phyloP scores from a whole-genome alignment of 2,113 vertebrate genomes.

The Cyphomyrus plagiostoma region DNA sequence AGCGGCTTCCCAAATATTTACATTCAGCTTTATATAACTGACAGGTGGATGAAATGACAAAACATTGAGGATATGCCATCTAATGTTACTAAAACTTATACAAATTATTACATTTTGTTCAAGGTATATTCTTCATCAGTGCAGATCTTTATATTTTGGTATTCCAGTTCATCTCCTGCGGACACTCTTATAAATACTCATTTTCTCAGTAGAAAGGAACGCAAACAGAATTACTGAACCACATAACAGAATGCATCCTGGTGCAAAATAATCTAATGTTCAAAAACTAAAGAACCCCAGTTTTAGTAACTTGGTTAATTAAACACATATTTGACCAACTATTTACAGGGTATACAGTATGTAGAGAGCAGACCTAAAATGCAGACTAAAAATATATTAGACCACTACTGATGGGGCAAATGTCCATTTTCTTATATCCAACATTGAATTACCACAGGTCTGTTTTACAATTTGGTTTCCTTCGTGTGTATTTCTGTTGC shows the following conservation, averaged over 20 bases:
- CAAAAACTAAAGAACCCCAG: not conserved
- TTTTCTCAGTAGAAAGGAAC: not conserved
- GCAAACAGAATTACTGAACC: not conserved
- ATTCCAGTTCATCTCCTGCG: not conserved
- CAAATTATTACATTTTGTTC: not conserved
- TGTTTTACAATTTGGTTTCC: not conserved
- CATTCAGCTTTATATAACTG: not conserved
- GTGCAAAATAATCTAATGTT: not conserved
- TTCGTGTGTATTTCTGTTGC: not conserved
- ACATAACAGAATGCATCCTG: not conserved
- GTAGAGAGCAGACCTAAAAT: not conserved
- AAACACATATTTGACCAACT: not conserved
- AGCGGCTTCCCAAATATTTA: not conserved
- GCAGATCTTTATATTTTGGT: not conserved
- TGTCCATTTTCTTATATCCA: not conserved
- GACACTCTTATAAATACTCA: not conserved
- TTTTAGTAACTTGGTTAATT: not conserved
- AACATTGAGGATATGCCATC: not conserved
- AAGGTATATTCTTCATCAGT: not conserved
- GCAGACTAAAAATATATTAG: not conserved
- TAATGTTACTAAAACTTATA: not conserved
- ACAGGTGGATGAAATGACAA: not conserved
- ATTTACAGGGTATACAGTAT: not conserved
- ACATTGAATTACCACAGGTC: not conserved
- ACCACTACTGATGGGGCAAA: not conserved